Conservation (phyloP, 2,888 invertebrate species). For the Galerucella pusilla region DNA sequence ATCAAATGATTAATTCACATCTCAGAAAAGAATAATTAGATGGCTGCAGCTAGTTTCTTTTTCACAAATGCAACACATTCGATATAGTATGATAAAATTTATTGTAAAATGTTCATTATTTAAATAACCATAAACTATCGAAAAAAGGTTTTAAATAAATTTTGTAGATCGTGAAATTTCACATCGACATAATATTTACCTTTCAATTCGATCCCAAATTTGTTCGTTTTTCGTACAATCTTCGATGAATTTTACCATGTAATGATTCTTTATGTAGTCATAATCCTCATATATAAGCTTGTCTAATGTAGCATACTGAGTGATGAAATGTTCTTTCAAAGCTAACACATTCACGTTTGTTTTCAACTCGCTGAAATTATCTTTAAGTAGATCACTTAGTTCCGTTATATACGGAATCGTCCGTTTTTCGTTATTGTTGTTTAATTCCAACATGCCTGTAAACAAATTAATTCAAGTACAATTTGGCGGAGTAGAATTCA, state of each 20-base stretch:
- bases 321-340: conserved; percentile 58
- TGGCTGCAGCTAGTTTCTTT: neutral
- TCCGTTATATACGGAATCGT: conserved; percentile 55
- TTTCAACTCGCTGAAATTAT: conserved; percentile 44
- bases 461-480: conserved; percentile 12
- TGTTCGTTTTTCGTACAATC: conserved; percentile 26
- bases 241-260: conserved; percentile 40
- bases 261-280: conserved; percentile 41
- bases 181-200: conserved; percentile 37
- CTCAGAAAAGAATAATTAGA: too few relatives aligned
- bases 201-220: conserved; percentile 46
- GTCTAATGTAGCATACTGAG: conserved; percentile 55
- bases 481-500: too few relatives aligned
- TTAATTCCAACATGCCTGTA: conserved; percentile 47
- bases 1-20: too few relatives aligned
- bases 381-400: conserved; percentile 50
- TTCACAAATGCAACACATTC: neutral
- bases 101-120: too few relatives aligned
- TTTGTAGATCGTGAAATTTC: neutral
- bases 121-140: too few relatives aligned
- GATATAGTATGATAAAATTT: too few relatives aligned
- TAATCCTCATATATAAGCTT: conserved; percentile 42
- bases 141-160: too few relatives aligned
- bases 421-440: conserved; percentile 42
- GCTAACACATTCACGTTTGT: conserved; percentile 55